Evolutionary conservation across 1,140 invertebrate species (phyloP).

Genomic region (Gerris buenoi): DNA sequence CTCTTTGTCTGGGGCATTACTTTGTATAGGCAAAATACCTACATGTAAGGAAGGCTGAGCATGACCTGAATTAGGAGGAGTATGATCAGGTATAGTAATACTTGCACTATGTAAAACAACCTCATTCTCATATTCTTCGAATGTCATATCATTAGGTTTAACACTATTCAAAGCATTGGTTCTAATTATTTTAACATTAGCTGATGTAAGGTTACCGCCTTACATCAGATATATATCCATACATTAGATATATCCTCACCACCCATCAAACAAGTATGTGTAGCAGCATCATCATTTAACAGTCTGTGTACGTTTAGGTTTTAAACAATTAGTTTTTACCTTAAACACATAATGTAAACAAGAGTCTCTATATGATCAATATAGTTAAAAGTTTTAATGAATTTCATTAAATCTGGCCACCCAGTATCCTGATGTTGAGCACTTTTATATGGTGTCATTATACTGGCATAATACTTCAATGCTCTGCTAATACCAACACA

Average conservation of each 20-base stretch:
- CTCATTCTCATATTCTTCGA: background rate
- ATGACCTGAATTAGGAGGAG: conserved; percentile 5
- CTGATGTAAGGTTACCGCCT: background rate
- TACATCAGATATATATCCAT: background rate
- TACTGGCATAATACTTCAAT: background rate
- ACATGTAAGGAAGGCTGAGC: conserved; percentile 2
- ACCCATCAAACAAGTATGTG: background rate
- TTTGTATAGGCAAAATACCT: conserved; percentile 4
- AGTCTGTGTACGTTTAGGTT: background rate
- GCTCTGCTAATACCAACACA: conserved; percentile 2
- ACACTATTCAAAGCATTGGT: background rate
- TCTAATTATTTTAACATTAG: background rate
- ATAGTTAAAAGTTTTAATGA: conserved; percentile 5
- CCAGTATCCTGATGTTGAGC: background rate
- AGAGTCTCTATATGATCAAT: conserved; percentile 4
- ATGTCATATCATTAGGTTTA: background rate
- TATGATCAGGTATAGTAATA: conserved; percentile 5
- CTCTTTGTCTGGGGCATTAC: conserved; percentile 4
- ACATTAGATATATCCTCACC: conserved; percentile 1
- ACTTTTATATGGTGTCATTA: background rate
- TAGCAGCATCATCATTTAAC: background rate
- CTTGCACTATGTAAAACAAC: background rate
- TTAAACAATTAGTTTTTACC: conserved; percentile 3
- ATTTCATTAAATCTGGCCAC: conserved; percentile 5
- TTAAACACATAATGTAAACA: background rate